Evolutionary conservation across 2,113 vertebrate species (phyloP), one percentile per base, ranked within the genome.

Genomic region (Astatoreochromis straeleni): DNA sequence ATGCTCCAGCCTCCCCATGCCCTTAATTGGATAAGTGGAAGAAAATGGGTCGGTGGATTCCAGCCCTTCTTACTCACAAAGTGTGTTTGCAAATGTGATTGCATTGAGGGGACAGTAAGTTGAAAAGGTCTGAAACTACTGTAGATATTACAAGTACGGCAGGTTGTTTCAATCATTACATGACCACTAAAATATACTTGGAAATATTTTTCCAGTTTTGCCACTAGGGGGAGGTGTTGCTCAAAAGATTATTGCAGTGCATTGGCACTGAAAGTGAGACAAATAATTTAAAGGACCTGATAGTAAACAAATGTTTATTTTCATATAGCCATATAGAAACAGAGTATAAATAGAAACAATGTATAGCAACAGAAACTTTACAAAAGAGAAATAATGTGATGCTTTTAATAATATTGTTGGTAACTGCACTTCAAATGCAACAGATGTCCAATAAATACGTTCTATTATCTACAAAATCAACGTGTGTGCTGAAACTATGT

Each of bases 401-500:
- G 82, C 70, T 57, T 80, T 70, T 89, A 49, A 89, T 57, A 85
- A 80, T 83, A 21, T 83, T 55, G 82, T 79, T 42, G 13, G 86
- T 85, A 88, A 87, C 78, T 91, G 82, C 89, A 88, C 81, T 82
- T 92, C 75, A 82, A 60, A 87, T 82, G 91, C 85, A 58, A 91
- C 81, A 86, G 87, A 94, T 87, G 95, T 96, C 92, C 88, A 97
- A 97, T 97, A 97, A 97, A 97, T 97, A 94, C 55, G 83, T 79
- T 83, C 60, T 88, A 51, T 65, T 97, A 90, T 92, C 95, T 96
- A 94, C 87, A 93, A 91, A 91, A 93, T 87, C 80, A 86, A 92
- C 81, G 85, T 93, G 82, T 91, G 86, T 84, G 82, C 55, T 92
- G 54, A 51, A 24, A 85, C 26, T 6, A 45, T 80, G 68, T 55